These are phyloP conservation scores for Melipona bicolor DNA, from an alignment of 2,888 invertebrate genomes.

Conservation along the genomic window DNA sequence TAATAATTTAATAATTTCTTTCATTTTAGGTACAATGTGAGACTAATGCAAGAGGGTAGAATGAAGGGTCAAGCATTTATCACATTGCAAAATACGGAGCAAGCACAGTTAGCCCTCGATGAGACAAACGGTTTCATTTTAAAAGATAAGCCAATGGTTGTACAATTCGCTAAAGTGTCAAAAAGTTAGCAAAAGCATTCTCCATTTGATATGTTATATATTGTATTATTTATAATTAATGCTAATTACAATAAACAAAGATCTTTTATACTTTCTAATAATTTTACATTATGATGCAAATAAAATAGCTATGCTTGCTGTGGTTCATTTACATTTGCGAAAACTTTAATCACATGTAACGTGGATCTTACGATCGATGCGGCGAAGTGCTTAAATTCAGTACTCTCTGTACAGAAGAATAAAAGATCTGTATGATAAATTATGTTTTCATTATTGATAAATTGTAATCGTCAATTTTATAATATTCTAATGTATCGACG, in stretches of 20 bases:
- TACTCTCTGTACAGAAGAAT: not conserved
- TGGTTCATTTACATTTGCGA: not conserved
- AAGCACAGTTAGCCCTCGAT: constrained; percentile 90
- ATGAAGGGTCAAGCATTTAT: constrained; percentile 99
- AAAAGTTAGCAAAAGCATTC: constrained; percentile 64
- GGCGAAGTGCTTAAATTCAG: constrained; percentile 28
- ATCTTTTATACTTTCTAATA: not conserved
- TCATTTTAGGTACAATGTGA: constrained; percentile 87
- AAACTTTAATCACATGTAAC: constrained; percentile 20
- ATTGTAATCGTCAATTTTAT: constrained; percentile 3
- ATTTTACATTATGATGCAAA: not conserved
- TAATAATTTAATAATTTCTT: constrained; percentile 17
- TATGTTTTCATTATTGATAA: not conserved
- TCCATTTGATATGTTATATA: not conserved
- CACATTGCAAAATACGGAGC: constrained; percentile 89
- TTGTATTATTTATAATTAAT: constrained; percentile 9
- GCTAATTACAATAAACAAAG: constrained; percentile 39
- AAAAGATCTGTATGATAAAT: not conserved
- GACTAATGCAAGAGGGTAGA: constrained; percentile 96
- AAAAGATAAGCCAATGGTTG: constrained; percentile 95
- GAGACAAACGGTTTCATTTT: constrained; percentile 95
- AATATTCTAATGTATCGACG: not conserved
- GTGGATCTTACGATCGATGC: constrained; percentile 39
- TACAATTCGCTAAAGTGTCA: constrained; percentile 90
- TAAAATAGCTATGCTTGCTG: not conserved